Percentiles rank a stretch among this genome's conserved stretches.
Conservation (phyloP, 2,113 vertebrate genomes). For the rat (Rattus norvegicus) region DNA sequence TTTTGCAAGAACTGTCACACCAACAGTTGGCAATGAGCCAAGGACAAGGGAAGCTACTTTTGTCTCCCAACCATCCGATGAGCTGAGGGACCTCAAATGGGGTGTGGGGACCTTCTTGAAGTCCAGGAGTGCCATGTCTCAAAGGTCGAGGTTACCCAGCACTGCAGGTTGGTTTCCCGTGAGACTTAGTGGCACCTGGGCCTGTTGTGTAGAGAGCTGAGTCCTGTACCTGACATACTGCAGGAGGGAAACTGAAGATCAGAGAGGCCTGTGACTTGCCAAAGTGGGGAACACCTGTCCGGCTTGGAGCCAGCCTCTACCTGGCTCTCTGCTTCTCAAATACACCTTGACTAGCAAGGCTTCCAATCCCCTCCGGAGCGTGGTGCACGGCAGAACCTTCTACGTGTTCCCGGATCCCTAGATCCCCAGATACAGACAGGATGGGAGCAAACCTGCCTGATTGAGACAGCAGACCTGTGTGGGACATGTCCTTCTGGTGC, state of each 20-base stretch:
- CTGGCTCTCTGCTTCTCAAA: background rate
- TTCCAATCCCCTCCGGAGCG: background rate
- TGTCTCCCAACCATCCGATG: fast-evolving
- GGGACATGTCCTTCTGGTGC: background rate
- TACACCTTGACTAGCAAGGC: background rate
- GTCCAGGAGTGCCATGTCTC: too few relatives aligned
- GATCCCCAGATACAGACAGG: background rate
- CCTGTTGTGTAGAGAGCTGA: background rate
- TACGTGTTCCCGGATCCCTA: background rate
- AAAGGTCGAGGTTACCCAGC: background rate
- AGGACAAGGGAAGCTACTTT: background rate
- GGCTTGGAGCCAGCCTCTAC: background rate
- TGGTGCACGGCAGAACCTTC: background rate
- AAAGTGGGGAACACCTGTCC: fast-evolving
- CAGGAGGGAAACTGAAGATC: background rate
- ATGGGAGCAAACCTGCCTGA: background rate
- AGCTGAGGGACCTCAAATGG: background rate
- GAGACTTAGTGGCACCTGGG: background rate
- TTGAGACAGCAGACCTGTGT: background rate
- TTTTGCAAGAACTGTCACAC: background rate
- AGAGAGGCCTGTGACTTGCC: background rate
- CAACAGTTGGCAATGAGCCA: background rate
- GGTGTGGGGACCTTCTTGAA: fast-evolving
- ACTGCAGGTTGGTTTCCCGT: background rate
- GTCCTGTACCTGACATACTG: too few relatives aligned